Percentiles rank a stretch among this genome's conserved stretches.
Evolutionary conservation across 1,140 invertebrate genomes (phyloP).

Genomic region (Drosophila nasuta): DNA sequence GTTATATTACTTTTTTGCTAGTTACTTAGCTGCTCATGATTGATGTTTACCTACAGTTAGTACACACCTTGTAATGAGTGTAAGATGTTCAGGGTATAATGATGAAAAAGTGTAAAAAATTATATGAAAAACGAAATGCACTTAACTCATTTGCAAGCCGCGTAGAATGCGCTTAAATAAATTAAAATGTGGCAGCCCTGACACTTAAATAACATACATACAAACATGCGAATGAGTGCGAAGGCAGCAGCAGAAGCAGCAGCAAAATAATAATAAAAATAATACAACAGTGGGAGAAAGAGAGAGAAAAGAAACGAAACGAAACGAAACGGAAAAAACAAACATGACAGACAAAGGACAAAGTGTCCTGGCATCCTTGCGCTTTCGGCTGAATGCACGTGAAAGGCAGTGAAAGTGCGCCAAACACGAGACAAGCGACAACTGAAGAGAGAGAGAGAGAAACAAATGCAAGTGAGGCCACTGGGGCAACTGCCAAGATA

Average conservation of each 20-base stretch:
- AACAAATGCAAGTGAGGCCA: constrained; percentile 24
- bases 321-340: constrained; percentile 28
- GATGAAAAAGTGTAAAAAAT: constrained; percentile 22
- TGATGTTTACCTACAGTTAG: not conserved
- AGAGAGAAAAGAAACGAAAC: constrained; percentile 1
- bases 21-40: too few relatives aligned
- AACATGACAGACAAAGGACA: constrained; percentile 46
- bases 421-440: constrained; percentile 33
- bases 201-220: constrained; percentile 58
- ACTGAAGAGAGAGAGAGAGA: constrained; percentile 10
- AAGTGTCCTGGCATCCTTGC: constrained; percentile 45
- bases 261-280: not conserved
- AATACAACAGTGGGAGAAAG: not conserved
- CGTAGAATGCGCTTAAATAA: constrained; percentile 73
- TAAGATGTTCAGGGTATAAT: not conserved
- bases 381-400: constrained; percentile 55
- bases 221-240: constrained; percentile 17
- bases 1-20: too few relatives aligned
- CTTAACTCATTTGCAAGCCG: constrained; percentile 71
- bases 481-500: constrained; percentile 28
- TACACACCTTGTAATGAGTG: not conserved
- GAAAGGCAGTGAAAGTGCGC: constrained; percentile 62
- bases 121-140: constrained; percentile 59
- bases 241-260: constrained; percentile 8
- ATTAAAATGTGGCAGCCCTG: constrained; percentile 78